Percentiles rank a stretch among this genome's conserved stretches.
phyloP scores from a whole-genome alignment of 2,113 vertebrate genomes.

The Chloroceryle aenea region DNA sequence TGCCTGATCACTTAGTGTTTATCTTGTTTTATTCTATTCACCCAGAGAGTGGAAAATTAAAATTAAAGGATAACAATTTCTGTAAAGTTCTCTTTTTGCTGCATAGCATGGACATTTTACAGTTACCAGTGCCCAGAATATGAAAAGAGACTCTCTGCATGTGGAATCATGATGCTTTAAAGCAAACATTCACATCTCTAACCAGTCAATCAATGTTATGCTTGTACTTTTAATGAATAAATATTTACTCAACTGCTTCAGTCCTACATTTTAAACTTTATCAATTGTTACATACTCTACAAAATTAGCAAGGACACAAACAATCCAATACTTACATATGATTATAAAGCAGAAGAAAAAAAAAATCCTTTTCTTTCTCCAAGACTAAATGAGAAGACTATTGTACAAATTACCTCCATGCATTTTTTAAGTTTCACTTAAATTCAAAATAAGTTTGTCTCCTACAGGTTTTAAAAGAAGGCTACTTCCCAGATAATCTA shows the following conservation, averaged over 20 bases:
- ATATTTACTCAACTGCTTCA: not conserved
- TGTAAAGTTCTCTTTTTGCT: not conserved
- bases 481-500: not conserved
- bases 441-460: not conserved
- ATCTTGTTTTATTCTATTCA: not conserved
- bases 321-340: not conserved
- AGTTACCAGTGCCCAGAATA: not conserved
- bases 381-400: not conserved
- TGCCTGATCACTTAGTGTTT: not conserved
- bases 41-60: not conserved
- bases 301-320: not conserved
- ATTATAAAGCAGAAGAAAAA: not conserved
- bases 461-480: not conserved
- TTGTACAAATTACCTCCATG: not conserved
- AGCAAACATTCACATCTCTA: not conserved
- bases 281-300: not conserved
- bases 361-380: not conserved
- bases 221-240: slow-evolving; percentile 21
- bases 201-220: not conserved
- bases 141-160: not conserved
- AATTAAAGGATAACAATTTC: too few species aligned
- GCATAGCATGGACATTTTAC: not conserved
- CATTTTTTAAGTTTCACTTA: not conserved
- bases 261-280: not conserved
- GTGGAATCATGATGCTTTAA: not conserved